Evolutionary conservation across 1,140 invertebrate species (phyloP).

Genomic region (Meloidogyne floridensis): DNA sequence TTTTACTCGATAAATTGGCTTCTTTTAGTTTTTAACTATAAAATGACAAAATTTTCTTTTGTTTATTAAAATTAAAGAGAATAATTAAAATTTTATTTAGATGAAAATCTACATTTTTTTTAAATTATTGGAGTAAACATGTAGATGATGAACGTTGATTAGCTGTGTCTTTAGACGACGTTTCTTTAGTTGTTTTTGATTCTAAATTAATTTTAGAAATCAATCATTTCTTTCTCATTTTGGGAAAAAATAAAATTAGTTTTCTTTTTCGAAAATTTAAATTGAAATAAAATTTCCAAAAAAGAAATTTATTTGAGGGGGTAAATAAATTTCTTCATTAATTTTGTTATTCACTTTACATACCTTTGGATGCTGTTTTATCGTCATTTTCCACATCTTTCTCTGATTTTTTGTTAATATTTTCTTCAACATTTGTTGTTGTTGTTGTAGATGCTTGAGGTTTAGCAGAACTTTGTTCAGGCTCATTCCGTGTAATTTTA

Average conservation of each 20-base stretch:
- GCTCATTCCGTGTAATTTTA: slow-evolving; percentile 72
- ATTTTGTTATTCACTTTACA: too few species aligned
- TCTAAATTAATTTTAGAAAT: not conserved
- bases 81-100: too few species aligned
- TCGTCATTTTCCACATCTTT: not conserved
- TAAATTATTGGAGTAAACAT: not conserved
- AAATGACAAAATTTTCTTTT: too few species aligned
- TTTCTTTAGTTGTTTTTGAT: not conserved
- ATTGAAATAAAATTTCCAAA: too few species aligned
- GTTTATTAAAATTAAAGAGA: too few species aligned
- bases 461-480: slow-evolving; percentile 72
- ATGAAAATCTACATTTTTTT: not conserved
- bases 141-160: not conserved
- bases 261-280: too few species aligned
- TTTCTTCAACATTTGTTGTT: not conserved
- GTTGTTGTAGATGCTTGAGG: not conserved
- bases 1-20: too few species aligned
- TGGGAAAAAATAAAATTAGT: too few species aligned
- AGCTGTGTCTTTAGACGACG: not conserved
- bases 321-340: too few species aligned
- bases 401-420: not conserved
- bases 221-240: too few species aligned
- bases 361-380: not conserved
- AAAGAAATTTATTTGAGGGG: too few species aligned
- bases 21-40: too few species aligned